phyloP scores from a whole-genome alignment of 2,113 vertebrate genomes.

The Polypterus senegalus region DNA sequence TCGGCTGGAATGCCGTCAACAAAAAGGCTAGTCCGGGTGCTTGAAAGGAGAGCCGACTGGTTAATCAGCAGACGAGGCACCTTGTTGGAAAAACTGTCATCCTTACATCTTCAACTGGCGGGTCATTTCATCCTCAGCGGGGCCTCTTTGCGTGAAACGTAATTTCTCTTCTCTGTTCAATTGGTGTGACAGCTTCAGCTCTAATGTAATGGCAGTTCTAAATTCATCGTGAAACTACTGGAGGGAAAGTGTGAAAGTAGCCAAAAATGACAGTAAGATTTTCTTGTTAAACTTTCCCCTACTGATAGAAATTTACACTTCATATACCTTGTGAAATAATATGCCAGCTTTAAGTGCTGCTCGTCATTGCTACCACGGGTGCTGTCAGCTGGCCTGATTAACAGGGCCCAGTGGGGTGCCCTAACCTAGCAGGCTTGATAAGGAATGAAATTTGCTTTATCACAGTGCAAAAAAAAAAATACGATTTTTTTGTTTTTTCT shows the following conservation, averaged over 20 bases:
- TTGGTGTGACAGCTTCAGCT: slow-evolving; percentile 28
- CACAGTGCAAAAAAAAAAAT: background rate
- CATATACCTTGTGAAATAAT: slow-evolving; percentile 12
- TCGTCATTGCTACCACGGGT: slow-evolving; percentile 1
- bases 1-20: slow-evolving; percentile 36
- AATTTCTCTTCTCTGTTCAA: slow-evolving; percentile 35
- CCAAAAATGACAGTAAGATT: slow-evolving; percentile 14
- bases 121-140: slow-evolving; percentile 42
- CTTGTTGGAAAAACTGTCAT: slow-evolving; percentile 33
- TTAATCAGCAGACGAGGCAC: slow-evolving; percentile 33
- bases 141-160: slow-evolving; percentile 28
- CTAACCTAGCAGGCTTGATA: background rate
- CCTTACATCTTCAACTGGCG: slow-evolving; percentile 27
- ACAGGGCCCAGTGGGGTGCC: background rate
- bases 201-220: slow-evolving; percentile 23
- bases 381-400: background rate
- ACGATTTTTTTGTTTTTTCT: background rate
- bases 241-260: slow-evolving; percentile 10
- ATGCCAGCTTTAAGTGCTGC: background rate
- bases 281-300: slow-evolving; percentile 20
- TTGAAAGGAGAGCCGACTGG: slow-evolving; percentile 23
- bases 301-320: slow-evolving; percentile 16
- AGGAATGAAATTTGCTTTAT: background rate
- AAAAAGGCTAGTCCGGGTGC: slow-evolving; percentile 22
- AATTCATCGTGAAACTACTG: slow-evolving; percentile 1